These are phyloP conservation scores for Petaurus breviceps DNA, from an alignment of 2,113 vertebrate genomes.

Conservation along the genomic window DNA sequence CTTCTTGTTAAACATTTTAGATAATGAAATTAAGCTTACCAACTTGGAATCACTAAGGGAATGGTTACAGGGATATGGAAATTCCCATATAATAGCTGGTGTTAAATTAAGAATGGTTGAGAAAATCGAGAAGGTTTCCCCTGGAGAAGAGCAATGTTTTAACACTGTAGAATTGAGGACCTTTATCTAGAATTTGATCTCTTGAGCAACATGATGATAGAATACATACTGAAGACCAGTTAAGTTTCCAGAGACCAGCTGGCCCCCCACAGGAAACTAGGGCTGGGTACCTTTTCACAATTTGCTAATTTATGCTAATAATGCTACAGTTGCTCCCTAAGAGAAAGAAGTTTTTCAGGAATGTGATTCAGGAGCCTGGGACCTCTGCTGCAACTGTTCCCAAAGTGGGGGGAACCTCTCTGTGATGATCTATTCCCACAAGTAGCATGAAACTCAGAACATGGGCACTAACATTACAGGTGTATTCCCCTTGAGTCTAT, in stretches of 20 bases:
- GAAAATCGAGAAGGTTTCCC: background rate
- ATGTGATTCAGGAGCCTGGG: background rate
- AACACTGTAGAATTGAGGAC: background rate
- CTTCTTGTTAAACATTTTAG: background rate
- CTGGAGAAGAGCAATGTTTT: background rate
- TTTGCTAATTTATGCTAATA: background rate
- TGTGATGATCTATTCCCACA: background rate
- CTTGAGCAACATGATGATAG: background rate
- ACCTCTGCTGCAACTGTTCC: background rate
- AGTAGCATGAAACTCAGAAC: background rate
- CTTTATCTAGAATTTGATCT: background rate
- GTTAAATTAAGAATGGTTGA: background rate
- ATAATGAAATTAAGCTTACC: background rate
- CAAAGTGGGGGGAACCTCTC: background rate
- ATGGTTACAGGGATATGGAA: background rate
- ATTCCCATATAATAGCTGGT: background rate
- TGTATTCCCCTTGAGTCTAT: background rate
- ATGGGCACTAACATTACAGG: background rate
- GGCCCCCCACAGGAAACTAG: slow-evolving; percentile 1
- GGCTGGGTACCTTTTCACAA: background rate
- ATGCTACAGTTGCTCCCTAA: background rate
- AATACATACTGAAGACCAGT: background rate
- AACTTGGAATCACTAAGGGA: background rate
- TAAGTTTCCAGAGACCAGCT: slow-evolving; percentile 24
- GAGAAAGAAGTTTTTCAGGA: background rate